Percentiles rank a stretch among this genome's conserved stretches.
Conservation (phyloP, 2,113 vertebrate species). For the Sclerurus mexicanus region DNA sequence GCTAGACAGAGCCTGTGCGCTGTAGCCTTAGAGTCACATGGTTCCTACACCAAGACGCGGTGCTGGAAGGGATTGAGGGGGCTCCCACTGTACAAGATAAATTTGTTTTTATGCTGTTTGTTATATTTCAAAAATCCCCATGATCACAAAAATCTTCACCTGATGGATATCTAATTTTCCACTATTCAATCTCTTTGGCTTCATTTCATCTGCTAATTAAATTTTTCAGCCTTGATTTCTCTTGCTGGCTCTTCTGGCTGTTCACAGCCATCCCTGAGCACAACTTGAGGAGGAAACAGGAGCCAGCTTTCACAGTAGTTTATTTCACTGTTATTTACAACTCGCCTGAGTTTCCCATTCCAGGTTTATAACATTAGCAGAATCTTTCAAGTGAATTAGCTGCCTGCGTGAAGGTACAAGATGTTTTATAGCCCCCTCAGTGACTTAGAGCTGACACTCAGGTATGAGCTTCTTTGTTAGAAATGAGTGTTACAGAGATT, state of each 20-base stretch:
- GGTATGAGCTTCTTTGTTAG: neutral
- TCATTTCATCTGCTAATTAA: neutral
- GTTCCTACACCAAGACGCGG: neutral
- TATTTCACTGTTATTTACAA: neutral
- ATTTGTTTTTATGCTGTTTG: neutral
- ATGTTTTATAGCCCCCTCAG: neutral
- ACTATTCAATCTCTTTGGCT: neutral
- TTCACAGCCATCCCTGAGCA: neutral
- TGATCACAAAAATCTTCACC: neutral
- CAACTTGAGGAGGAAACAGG: neutral
- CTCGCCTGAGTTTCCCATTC: neutral
- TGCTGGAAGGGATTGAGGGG: neutral
- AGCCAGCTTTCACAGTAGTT: neutral
- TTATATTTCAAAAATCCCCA: neutral
- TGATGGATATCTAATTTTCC: neutral
- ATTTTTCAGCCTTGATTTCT: constrained; percentile 5
- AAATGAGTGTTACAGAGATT: neutral
- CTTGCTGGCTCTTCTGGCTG: neutral
- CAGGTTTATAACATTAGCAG: neutral
- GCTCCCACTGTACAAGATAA: neutral
- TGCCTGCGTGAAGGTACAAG: neutral
- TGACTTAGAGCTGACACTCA: neutral
- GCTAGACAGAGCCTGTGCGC: neutral
- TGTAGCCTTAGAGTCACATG: neutral
- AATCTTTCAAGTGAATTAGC: neutral